These are phyloP conservation scores for Pogonomyrmex barbatus DNA, from an alignment of 1,140 invertebrate genomes.

Conservation along the genomic window DNA sequence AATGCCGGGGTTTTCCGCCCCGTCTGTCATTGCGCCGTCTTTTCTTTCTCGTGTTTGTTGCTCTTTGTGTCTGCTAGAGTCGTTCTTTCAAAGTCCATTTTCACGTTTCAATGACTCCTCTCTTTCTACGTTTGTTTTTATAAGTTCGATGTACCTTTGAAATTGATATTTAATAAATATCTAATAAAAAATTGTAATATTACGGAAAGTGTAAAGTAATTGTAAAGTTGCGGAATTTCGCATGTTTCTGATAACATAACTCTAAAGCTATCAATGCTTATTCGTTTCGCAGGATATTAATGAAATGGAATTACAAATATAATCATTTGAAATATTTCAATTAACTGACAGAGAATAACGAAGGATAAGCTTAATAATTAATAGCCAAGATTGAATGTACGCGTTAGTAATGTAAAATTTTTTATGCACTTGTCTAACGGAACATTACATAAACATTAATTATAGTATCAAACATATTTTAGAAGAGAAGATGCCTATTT, in stretches of 20 bases:
- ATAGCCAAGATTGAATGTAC: not conserved
- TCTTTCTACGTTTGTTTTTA: not conserved
- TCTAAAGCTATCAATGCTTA: not conserved
- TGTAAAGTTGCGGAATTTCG: not conserved
- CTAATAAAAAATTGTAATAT: not conserved
- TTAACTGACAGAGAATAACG: constrained; percentile 3
- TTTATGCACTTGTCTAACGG: not conserved
- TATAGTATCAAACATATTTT: constrained; percentile 1
- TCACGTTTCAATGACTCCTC: not conserved
- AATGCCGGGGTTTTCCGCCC: constrained; percentile 21
- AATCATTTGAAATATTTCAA: not conserved
- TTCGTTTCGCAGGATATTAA: not conserved
- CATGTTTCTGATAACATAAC: not conserved
- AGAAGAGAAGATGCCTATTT: not conserved
- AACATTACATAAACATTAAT: not conserved
- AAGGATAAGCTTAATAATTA: not conserved
- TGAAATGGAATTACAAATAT: not conserved
- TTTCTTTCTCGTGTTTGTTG: constrained; percentile 3
- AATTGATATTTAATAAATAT: not conserved
- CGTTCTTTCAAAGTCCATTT: constrained; percentile 9
- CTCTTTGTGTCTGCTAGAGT: constrained; percentile 25
- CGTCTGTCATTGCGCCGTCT: constrained; percentile 20
- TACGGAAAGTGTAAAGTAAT: no score
- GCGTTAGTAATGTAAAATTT: not conserved
- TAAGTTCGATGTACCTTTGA: not conserved